Evolutionary conservation across 2,888 invertebrate genomes (phyloP).

Genomic region (Pocota personata): DNA sequence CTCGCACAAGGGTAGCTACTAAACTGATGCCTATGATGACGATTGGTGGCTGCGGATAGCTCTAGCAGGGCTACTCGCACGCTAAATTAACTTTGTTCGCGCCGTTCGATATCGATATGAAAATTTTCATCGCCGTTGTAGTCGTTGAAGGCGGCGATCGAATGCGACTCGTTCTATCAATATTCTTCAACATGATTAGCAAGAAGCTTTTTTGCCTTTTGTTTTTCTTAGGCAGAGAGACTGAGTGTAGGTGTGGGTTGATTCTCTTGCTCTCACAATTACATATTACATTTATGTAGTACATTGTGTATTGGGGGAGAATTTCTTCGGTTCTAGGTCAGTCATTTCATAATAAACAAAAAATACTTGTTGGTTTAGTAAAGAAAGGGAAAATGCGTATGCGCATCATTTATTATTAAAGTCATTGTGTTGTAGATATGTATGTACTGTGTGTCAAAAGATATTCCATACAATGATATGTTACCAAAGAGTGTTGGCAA

Average conservation of each 20-base stretch:
- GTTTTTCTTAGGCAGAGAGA: constrained; percentile 1
- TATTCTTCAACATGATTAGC: constrained; percentile 12
- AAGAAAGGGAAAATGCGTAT: constrained; percentile 5
- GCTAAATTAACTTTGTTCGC: constrained; percentile 53
- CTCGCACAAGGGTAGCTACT: constrained; percentile 61
- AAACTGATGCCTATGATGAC: constrained; percentile 47
- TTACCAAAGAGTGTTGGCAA: background rate
- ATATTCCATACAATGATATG: background rate
- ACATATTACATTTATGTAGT: no score
- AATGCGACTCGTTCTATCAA: constrained; percentile 40
- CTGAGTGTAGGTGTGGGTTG: background rate
- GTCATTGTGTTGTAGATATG: background rate
- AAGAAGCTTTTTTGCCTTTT: constrained; percentile 3
- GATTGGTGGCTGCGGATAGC: constrained; percentile 32
- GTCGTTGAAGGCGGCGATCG: constrained; percentile 6
- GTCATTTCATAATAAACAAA: constrained; percentile 6
- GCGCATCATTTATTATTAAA: background rate
- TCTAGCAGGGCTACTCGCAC: constrained; percentile 28
- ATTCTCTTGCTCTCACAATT: background rate
- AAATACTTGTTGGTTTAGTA: background rate
- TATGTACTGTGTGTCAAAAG: background rate
- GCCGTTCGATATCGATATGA: constrained; percentile 41
- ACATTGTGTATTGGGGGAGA: background rate
- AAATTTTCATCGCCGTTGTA: constrained; percentile 24
- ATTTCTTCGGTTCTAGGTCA: constrained; percentile 18